Evolutionary conservation across 1,140 invertebrate genomes (phyloP).

Genomic region (Drosophila subobscura): DNA sequence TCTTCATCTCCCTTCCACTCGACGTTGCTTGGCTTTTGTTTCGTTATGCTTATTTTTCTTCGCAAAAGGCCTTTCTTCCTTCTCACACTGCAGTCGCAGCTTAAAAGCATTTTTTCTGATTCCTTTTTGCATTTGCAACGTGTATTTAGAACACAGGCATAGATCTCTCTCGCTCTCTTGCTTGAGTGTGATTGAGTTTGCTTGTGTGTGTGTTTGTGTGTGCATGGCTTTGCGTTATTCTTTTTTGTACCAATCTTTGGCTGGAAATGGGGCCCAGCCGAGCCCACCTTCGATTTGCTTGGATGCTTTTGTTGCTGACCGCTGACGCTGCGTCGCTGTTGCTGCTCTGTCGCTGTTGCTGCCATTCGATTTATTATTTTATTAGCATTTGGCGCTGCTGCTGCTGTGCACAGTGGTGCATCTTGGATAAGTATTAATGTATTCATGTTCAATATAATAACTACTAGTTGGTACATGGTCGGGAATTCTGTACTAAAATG

Average conservation of each 20-base stretch:
- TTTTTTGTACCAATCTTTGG: constrained; percentile 65
- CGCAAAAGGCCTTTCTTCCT: too few relatives aligned
- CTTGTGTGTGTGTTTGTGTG: constrained; percentile 14
- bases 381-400: constrained; percentile 64
- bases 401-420: constrained; percentile 49
- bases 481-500: too few relatives aligned
- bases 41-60: constrained; percentile 30
- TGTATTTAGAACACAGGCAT: constrained; percentile 73
- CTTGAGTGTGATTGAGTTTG: constrained; percentile 2
- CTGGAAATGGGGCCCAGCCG: constrained; percentile 5
- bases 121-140: constrained; percentile 71
- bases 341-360: constrained; percentile 24
- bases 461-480: too few relatives aligned
- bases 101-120: constrained; percentile 63
- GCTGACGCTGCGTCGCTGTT: constrained; percentile 38
- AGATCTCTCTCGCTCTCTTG: constrained; percentile 28
- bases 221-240: constrained; percentile 55
- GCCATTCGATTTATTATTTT: constrained; percentile 79
- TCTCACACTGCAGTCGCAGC: constrained; percentile 47
- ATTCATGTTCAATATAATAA: neutral
- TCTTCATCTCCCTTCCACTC: constrained; percentile 30
- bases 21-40: constrained; percentile 28
- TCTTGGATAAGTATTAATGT: neutral
- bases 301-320: constrained; percentile 69
- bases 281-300: constrained; percentile 60